These are phyloP conservation scores for Arnoldichthys spilopterus DNA, from an alignment of 2,797 vertebrate genomes.

Conservation along the genomic window DNA sequence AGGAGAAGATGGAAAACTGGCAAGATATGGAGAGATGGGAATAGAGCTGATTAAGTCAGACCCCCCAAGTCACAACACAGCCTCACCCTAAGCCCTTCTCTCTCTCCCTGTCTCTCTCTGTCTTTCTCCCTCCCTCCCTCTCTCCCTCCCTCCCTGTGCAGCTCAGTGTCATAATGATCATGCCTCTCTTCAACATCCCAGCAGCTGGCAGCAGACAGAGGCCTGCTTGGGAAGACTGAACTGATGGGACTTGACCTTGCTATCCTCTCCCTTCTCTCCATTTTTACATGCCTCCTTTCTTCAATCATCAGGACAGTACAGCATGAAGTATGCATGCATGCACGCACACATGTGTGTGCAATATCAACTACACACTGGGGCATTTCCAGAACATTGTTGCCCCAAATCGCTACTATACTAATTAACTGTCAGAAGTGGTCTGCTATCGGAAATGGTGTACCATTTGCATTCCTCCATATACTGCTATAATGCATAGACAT, in stretches of 20 bases:
- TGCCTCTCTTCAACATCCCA: conserved; percentile 54
- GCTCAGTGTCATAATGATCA: conserved; percentile 56
- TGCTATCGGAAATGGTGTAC: conserved; percentile 49
- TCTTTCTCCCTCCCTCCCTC: conserved; percentile 35
- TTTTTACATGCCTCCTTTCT: conserved; percentile 38
- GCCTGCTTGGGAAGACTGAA: conserved; percentile 51
- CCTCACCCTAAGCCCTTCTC: conserved; percentile 45
- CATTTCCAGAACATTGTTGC: conserved; percentile 49
- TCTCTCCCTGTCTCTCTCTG: conserved; percentile 46
- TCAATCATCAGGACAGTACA: conserved; percentile 34
- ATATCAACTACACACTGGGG: conserved; percentile 42
- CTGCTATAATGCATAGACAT: conserved; percentile 9
- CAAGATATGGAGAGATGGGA: conserved; percentile 14
- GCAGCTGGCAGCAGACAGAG: conserved; percentile 72
- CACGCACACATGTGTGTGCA: conserved; percentile 21
- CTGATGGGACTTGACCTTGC: conserved; percentile 68
- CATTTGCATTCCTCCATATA: conserved; percentile 36
- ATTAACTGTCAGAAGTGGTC: conserved; percentile 51
- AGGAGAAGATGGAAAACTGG: neutral
- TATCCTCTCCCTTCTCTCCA: conserved; percentile 45
- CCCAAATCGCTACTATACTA: conserved; percentile 29
- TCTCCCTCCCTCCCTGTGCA: conserved; percentile 55
- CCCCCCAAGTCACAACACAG: conserved; percentile 42
- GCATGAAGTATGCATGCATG: conserved; percentile 47
- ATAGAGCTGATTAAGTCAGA: conserved; percentile 52